These are phyloP conservation scores for Cryptus armator DNA, from an alignment of 2,888 invertebrate species.

Conservation along the genomic window DNA sequence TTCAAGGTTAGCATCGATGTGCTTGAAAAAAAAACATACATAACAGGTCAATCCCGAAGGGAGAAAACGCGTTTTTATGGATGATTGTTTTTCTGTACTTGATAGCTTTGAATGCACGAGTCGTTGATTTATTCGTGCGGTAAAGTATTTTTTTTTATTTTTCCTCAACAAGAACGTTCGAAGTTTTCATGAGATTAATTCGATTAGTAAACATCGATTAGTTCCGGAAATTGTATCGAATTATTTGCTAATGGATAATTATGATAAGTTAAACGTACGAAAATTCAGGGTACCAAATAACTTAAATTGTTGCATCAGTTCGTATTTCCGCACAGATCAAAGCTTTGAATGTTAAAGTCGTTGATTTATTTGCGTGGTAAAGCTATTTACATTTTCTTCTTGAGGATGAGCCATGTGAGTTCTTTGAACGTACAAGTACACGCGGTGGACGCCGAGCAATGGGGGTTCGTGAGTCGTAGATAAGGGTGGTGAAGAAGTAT, in stretches of 20 bases:
- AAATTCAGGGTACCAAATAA: neutral
- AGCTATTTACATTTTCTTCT: constrained; percentile 14
- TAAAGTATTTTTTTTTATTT: constrained; percentile 2
- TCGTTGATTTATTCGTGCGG: constrained; percentile 48
- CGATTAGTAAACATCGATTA: no score
- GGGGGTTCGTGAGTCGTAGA: constrained; percentile 78
- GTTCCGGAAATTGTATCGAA: neutral
- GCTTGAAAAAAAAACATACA: neutral
- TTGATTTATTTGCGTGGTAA: constrained; percentile 49
- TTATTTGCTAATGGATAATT: neutral
- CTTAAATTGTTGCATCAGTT: neutral
- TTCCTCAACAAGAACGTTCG: neutral
- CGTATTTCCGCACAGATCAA: neutral
- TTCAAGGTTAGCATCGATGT: constrained; percentile 10
- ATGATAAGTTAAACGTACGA: neutral
- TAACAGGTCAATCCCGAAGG: constrained; percentile 18
- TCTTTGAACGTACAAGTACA: constrained; percentile 37
- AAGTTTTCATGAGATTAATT: neutral
- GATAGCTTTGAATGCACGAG: constrained; percentile 31
- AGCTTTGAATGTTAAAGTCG: constrained; percentile 7
- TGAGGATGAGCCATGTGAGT: constrained; percentile 39
- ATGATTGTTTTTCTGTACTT: constrained; percentile 18
- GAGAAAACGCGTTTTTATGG: constrained; percentile 21
- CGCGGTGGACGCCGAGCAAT: constrained; percentile 32
- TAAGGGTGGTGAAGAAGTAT: constrained; percentile 81